These are phyloP conservation scores for Thereva unica DNA, from an alignment of 2,888 invertebrate genomes.

Conservation along the genomic window DNA sequence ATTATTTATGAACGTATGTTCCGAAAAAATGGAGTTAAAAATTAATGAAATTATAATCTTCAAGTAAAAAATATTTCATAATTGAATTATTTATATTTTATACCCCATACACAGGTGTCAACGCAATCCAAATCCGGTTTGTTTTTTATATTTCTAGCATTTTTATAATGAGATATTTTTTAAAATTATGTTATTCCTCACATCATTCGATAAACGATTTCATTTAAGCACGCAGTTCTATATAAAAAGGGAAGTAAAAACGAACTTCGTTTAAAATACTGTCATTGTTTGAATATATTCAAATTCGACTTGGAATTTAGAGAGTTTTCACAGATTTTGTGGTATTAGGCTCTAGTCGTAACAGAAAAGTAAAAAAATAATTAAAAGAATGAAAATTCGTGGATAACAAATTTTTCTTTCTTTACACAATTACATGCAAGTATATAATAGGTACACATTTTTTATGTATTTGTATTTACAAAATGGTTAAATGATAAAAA, in stretches of 20 bases:
- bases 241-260: conserved; percentile 19
- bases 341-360: conserved; percentile 35
- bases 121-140: conserved; percentile 10
- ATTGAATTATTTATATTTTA: too few species aligned
- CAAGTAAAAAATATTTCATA: too few species aligned
- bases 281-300: background rate
- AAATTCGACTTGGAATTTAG: conserved; percentile 24
- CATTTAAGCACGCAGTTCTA: conserved; percentile 15
- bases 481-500: conserved; percentile 3
- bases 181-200: conserved; percentile 1
- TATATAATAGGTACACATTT: conserved; percentile 21
- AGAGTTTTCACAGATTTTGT: conserved; percentile 44
- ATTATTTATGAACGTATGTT: too few species aligned
- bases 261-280: conserved; percentile 7
- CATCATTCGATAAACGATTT: conserved; percentile 27
- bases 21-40: too few species aligned
- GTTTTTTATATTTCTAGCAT: background rate
- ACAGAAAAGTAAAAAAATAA: conserved; percentile 1
- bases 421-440: background rate
- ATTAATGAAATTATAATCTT: too few species aligned
- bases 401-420: background rate
- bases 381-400: background rate
- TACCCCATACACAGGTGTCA: background rate
- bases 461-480: conserved; percentile 21
- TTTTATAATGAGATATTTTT: conserved; percentile 1